phyloP scores from a whole-genome alignment of 2,113 vertebrate genomes.

The Ailurus styani region DNA sequence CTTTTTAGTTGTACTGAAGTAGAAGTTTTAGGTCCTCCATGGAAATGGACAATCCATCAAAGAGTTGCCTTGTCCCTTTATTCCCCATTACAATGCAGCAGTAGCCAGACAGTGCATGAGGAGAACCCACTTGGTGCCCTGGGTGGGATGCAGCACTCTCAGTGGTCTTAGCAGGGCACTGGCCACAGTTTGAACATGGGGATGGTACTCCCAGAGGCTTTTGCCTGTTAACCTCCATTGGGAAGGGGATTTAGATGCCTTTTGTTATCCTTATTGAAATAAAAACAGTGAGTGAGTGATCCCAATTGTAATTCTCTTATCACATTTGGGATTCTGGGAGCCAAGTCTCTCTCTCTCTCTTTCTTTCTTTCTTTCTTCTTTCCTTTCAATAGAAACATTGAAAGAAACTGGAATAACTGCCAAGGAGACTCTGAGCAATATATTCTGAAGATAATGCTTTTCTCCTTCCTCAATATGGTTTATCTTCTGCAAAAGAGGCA shows the following conservation, averaged over 20 bases:
- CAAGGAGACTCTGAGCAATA: not conserved
- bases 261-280: not conserved
- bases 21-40: not conserved
- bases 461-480: not conserved
- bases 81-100: not conserved
- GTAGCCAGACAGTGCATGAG: not conserved
- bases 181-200: not conserved
- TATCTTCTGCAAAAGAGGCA: not conserved
- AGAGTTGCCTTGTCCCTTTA: fast-evolving
- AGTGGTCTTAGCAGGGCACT: not conserved
- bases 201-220: not conserved
- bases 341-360: not conserved
- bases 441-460: not conserved
- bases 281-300: not conserved
- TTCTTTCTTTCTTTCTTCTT: not conserved
- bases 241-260: not conserved
- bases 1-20: not conserved
- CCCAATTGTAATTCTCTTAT: not conserved
- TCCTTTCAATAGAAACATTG: not conserved
- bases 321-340: not conserved
- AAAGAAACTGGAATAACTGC: not conserved
- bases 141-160: fast-evolving
- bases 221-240: not conserved
- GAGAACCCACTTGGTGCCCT: fast-evolving
- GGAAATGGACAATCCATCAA: not conserved